Conservation (phyloP, 1,140 invertebrate species). For the Maniola jurtina region DNA sequence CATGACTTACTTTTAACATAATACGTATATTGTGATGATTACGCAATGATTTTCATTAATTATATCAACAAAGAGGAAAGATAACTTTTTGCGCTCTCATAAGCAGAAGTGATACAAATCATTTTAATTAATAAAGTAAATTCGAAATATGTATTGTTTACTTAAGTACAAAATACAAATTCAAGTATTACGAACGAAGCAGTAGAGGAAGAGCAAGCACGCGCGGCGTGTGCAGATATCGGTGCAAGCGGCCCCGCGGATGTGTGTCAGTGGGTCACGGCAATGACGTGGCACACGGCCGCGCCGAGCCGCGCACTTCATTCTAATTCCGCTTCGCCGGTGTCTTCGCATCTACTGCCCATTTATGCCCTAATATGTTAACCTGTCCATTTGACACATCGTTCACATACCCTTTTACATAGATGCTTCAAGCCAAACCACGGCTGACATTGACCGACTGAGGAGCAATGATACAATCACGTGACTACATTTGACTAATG, state of each 20-base stretch:
- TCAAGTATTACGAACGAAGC: conserved; percentile 32
- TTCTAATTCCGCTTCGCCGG: conserved; percentile 76
- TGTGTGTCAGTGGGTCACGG: conserved; percentile 77
- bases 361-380: conserved; percentile 57
- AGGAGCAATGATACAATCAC: conserved; percentile 6
- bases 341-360: conserved; percentile 61
- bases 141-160: conserved; percentile 8
- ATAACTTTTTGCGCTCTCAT: conserved; percentile 8
- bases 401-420: conserved; percentile 17
- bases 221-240: conserved; percentile 75
- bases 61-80: conserved; percentile 12
- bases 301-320: conserved; percentile 71
- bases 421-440: conserved; percentile 25
- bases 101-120: background rate
- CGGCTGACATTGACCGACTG: conserved; percentile 60
- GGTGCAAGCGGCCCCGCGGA: conserved; percentile 77
- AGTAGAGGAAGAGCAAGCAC: conserved; percentile 66
- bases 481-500: conserved; percentile 2
- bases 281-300: conserved; percentile 77
- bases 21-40: background rate
- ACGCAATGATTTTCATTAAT: conserved; percentile 10
- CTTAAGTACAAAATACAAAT: conserved; percentile 21
- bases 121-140: background rate
- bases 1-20: conserved; percentile 2
- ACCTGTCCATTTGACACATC: conserved; percentile 39